Conservation (phyloP, 2,888 invertebrate genomes). For the Nomada fucata region DNA sequence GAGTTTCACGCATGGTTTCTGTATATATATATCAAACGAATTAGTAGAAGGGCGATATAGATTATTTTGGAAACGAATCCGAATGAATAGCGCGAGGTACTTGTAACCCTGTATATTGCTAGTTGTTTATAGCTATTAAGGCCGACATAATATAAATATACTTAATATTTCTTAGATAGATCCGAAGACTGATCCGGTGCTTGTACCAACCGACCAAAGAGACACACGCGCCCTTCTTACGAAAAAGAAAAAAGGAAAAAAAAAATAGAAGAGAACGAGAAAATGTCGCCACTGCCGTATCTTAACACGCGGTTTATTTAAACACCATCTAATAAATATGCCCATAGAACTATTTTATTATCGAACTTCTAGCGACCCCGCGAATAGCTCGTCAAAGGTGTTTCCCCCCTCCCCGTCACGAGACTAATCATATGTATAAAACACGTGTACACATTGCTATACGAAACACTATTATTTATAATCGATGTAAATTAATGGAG, state of each 20-base stretch:
- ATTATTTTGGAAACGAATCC: constrained; percentile 34
- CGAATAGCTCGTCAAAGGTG: constrained; percentile 26
- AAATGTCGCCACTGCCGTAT: constrained; percentile 56
- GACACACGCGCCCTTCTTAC: constrained; percentile 60
- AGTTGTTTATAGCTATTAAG: constrained; percentile 49
- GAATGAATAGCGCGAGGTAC: constrained; percentile 64
- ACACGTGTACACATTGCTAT: constrained; percentile 67
- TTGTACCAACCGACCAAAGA: constrained; percentile 83
- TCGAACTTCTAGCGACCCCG: constrained; percentile 20
- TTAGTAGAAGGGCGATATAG: constrained; percentile 15
- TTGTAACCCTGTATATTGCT: constrained; percentile 68
- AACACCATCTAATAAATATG: neutral
- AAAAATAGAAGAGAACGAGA: neutral
- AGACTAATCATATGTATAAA: constrained; percentile 35
- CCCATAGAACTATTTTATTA: constrained; percentile 56
- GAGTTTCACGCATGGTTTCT: constrained; percentile 38
- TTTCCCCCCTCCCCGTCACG: constrained; percentile 25
- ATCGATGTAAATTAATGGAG: constrained; percentile 74
- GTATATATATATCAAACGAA: constrained; percentile 50
- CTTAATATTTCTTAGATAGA: constrained; percentile 75
- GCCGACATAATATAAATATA: constrained; percentile 72
- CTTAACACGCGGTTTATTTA: constrained; percentile 66
- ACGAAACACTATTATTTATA: constrained; percentile 70
- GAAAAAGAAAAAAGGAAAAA: constrained; percentile 51
- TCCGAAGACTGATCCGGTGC: constrained; percentile 83